Evolutionary conservation across 2,113 vertebrate species (phyloP).

Genomic region (Pomatorhinus ruficollis): DNA sequence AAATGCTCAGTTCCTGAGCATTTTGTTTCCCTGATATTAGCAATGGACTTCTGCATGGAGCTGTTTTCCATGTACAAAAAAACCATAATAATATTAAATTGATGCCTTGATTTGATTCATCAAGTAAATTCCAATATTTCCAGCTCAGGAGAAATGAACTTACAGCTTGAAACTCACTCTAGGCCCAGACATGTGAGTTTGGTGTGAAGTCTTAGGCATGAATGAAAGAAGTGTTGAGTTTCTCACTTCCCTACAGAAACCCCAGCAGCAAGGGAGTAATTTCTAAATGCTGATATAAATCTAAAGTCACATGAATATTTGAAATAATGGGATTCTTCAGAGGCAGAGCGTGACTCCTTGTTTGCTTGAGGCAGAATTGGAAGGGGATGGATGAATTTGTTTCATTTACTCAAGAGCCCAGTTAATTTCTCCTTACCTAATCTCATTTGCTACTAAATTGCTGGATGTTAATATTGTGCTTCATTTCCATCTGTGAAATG

Average conservation of each 20-base stretch:
- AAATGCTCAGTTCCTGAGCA: neutral
- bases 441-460: constrained; percentile 31
- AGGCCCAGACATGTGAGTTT: neutral
- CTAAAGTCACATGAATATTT: neutral
- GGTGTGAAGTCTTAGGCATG: neutral
- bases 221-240: neutral
- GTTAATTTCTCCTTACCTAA: constrained; percentile 39
- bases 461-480: constrained; percentile 14
- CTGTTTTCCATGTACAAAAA: neutral
- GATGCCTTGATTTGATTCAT: neutral
- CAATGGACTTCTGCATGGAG: neutral
- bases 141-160: neutral
- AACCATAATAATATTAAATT: neutral
- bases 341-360: neutral
- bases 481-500: constrained; percentile 12
- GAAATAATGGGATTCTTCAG: neutral
- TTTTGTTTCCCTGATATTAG: neutral
- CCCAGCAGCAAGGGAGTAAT: neutral
- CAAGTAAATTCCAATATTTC: neutral
- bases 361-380: constrained; percentile 26
- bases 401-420: constrained; percentile 28
- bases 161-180: neutral
- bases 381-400: constrained; percentile 1
- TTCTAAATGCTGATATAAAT: neutral
- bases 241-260: neutral